Evolutionary conservation across 2,113 vertebrate genomes (phyloP), one percentile per base, ranked within the genome.

Genomic region (Brachyistius frenatus): DNA sequence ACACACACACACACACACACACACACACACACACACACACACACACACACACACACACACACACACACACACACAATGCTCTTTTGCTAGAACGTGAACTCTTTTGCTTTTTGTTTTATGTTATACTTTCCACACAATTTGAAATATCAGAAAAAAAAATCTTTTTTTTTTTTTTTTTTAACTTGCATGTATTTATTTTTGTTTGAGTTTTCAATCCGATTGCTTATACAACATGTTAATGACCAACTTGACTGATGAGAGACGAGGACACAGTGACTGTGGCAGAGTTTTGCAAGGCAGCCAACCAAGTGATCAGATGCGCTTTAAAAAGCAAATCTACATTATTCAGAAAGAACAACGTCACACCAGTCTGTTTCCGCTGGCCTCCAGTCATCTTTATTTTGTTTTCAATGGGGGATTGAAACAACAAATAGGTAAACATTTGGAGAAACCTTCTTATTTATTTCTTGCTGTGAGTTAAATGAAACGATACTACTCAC

Each of bases 1-100:
- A 77, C 46, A 62, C 30, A 62, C 30, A 53, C 57, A 60, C n/a
- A 60, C 33, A 49, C 56, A 53, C 57, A 76, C 63, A 54, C 70
- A 66, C 69, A 60, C 69, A 49, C 56, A 53, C 57, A 76, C 63
- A 54, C 70, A 66, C 69, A 60, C 69, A 56, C 31, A 46, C 61
- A 23, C n/a, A 64, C 44, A 39, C 58, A 53, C 46, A 77, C 46
- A 62, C 30, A 62, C 30, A 53, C 57, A 60, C n/a, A 60, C 33
- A 49, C 56, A 53, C 57, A 76, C 63, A 54, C 70, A 66, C 69
- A 60, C 69, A n/a, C 58, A 23, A 23, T 23, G 23, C 69, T 80
- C 72, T 76, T 73, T 87, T 55, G 32, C 76, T 73, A 70, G 60
- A 83, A 71, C 60, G 73, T 23, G 74, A 64, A 64, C 37, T 78